phyloP scores from a whole-genome alignment of 2,888 invertebrate species.

The Drosophila maculinotata region DNA sequence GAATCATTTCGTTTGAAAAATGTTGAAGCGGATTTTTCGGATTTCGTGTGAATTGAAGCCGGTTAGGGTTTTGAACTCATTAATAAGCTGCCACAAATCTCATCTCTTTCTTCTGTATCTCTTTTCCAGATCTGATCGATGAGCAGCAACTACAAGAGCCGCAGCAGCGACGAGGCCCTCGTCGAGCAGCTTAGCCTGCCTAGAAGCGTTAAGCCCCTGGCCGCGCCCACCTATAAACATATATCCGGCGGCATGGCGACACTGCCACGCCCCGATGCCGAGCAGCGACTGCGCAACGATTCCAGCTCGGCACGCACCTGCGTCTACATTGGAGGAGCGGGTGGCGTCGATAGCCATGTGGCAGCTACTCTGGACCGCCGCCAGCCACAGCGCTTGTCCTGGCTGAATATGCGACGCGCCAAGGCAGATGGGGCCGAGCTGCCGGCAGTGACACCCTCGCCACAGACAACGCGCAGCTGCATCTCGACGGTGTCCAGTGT shows the following conservation, averaged over 20 bases:
- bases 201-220: constrained; percentile 39
- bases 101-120: constrained; percentile 9
- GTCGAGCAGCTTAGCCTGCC: constrained; percentile 78
- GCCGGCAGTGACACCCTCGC: constrained; percentile 77
- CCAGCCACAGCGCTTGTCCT: constrained; percentile 80
- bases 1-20: constrained; percentile 74
- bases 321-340: constrained; percentile 64
- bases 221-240: constrained; percentile 64
- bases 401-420: constrained; percentile 80
- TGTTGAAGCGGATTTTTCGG: constrained; percentile 46
- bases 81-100: constrained; percentile 41
- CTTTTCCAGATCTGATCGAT: constrained; percentile 67
- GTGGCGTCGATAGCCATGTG: constrained; percentile 51
- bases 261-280: constrained; percentile 59
- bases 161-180: constrained; percentile 76
- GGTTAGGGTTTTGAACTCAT: constrained; percentile 57
- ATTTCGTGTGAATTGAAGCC: constrained; percentile 64
- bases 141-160: constrained; percentile 70
- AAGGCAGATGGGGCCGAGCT: constrained; percentile 67
- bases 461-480: constrained; percentile 82
- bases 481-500: constrained; percentile 81
- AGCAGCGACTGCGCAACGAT: constrained; percentile 73
- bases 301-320: constrained; percentile 65
- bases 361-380: constrained; percentile 80
- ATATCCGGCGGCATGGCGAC: constrained; percentile 73